Percentiles rank a stretch among this genome's conserved stretches.
These are phyloP conservation scores for Anguilla anguilla DNA, from an alignment of 2,797 vertebrate genomes.

Conservation along the genomic window DNA sequence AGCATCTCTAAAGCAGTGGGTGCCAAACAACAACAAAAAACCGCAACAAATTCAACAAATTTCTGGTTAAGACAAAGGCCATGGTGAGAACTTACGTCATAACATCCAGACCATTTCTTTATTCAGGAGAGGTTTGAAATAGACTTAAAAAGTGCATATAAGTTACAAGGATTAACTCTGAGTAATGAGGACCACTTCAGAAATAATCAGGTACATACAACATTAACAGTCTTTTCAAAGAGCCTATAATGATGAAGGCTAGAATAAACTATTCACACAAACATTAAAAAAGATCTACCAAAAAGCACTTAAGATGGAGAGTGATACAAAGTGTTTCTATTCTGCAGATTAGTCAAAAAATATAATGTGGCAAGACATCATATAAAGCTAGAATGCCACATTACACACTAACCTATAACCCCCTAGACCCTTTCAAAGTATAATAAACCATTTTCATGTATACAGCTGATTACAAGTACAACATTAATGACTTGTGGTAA, in stretches of 20 bases:
- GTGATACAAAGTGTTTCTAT: conserved; percentile 54
- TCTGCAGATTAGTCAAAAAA: conserved; percentile 41
- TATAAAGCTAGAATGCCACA: conserved; percentile 64
- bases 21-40: not conserved
- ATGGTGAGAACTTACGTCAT: not conserved
- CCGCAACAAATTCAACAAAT: not conserved
- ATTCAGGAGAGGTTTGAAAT: not conserved
- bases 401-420: conserved; percentile 51
- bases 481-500: conserved; percentile 28
- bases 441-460: conserved; percentile 4
- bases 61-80: not conserved
- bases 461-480: conserved; percentile 35
- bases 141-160: not conserved
- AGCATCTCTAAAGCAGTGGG: not conserved
- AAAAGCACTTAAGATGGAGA: conserved; percentile 42
- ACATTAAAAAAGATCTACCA: not conserved
- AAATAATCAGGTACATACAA: conserved; percentile 27
- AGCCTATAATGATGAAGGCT: conserved; percentile 50
- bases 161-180: not conserved
- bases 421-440: conserved; percentile 36
- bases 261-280: not conserved
- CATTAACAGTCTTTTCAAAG: conserved; percentile 32
- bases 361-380: conserved; percentile 59
- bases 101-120: not conserved
- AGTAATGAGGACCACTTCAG: conserved; percentile 43